These are phyloP conservation scores for Callinectes sapidus DNA, from an alignment of 2,888 invertebrate species.

Conservation along the genomic window DNA sequence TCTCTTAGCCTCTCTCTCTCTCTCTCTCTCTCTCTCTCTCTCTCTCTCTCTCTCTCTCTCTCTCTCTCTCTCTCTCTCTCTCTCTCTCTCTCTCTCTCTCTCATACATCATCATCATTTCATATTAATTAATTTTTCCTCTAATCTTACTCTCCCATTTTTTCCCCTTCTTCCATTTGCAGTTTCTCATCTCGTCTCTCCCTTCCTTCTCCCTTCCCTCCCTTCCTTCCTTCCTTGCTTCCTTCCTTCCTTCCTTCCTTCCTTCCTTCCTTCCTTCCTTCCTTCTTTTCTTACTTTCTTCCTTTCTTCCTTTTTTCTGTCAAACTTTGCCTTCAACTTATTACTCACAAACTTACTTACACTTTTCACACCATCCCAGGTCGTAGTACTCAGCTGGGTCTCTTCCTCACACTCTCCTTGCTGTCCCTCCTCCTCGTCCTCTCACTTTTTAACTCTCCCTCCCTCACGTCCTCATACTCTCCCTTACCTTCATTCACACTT, in stretches of 20 bases:
- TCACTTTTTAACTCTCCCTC: too few species aligned
- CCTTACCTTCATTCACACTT: neutral
- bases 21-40: slow-evolving; percentile 10
- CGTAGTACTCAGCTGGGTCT: neutral
- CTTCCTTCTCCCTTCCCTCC: neutral
- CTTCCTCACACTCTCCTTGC: neutral
- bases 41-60: slow-evolving; percentile 15
- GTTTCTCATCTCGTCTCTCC: neutral
- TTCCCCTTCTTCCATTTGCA: neutral
- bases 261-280: neutral
- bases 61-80: slow-evolving; percentile 28
- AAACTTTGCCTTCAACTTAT: slow-evolving; percentile 23
- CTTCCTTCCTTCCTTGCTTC: neutral
- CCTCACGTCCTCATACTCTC: neutral
- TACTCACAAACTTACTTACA: slow-evolving; percentile 14
- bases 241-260: neutral
- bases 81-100: slow-evolving; percentile 39
- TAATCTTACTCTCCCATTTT: neutral
- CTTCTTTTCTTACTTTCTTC: neutral
- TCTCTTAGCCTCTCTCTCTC: neutral
- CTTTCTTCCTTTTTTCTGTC: neutral
- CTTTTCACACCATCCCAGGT: neutral
- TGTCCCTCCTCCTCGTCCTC: neutral
- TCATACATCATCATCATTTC: neutral
- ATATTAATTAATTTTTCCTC: neutral